These are phyloP conservation scores for Muschampia plurimacula DNA, from an alignment of 2,888 invertebrate genomes.

Conservation along the genomic window DNA sequence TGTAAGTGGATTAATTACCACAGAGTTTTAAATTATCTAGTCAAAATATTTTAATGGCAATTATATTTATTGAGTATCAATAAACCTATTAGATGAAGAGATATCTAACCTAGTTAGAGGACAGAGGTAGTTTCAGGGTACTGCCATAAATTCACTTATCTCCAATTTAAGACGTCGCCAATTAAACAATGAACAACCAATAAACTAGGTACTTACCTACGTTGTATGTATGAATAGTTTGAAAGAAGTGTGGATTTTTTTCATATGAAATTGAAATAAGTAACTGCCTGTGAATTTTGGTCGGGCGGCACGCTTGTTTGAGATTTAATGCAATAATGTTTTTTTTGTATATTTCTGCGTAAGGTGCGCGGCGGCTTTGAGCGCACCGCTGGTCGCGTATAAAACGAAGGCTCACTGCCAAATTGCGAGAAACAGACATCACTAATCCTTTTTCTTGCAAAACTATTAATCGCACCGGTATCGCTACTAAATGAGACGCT, in stretches of 20 bases:
- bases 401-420: conserved; percentile 58
- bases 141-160: conserved; percentile 2
- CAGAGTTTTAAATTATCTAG: conserved; percentile 60
- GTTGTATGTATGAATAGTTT: neutral
- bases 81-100: conserved; percentile 8
- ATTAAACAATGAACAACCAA: neutral
- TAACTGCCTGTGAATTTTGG: conserved; percentile 41
- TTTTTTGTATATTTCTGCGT: conserved; percentile 65
- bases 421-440: conserved; percentile 68
- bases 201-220: too few relatives aligned
- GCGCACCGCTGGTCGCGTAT: conserved; percentile 51
- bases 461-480: conserved; percentile 71
- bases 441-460: conserved; percentile 75
- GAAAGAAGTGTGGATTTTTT: neutral
- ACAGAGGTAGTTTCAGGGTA: conserved; percentile 6
- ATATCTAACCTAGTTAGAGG: conserved; percentile 23
- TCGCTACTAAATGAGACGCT: conserved; percentile 73
- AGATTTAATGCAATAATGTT: conserved; percentile 57
- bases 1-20: conserved; percentile 72
- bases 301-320: conserved; percentile 52
- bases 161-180: conserved; percentile 13
- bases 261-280: conserved; percentile 16
- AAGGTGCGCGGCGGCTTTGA: conserved; percentile 64
- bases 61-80: conserved; percentile 50
- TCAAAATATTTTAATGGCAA: conserved; percentile 62